phyloP scores from a whole-genome alignment of 2,113 vertebrate species.

The Perca flavescens region DNA sequence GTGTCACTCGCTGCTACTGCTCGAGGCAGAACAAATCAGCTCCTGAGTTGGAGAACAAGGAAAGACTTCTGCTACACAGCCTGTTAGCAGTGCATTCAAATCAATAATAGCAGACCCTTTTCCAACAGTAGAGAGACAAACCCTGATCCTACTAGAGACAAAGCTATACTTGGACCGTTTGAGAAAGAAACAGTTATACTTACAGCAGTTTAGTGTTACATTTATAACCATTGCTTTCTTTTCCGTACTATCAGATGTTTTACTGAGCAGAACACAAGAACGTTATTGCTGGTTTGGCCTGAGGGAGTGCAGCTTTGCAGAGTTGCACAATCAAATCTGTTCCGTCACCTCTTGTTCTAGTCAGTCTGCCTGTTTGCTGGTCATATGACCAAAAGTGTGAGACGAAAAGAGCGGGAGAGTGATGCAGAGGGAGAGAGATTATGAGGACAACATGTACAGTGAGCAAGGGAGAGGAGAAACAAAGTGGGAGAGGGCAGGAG shows the following conservation, averaged over 20 bases:
- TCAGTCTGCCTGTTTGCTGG: slow-evolving; percentile 18
- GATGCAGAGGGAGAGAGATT: background rate
- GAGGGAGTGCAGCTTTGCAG: slow-evolving; percentile 30
- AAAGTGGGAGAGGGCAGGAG: background rate
- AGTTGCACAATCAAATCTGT: slow-evolving; percentile 64
- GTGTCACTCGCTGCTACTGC: background rate
- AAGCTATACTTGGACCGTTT: background rate
- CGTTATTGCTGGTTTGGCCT: background rate
- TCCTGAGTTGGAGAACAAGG: slow-evolving; percentile 6
- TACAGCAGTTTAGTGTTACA: background rate
- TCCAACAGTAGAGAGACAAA: background rate
- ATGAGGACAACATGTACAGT: background rate
- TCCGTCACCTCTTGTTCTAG: slow-evolving; percentile 42
- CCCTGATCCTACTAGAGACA: background rate
- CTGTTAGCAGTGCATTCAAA: background rate
- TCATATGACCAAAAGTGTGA: slow-evolving; percentile 67
- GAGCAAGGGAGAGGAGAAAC: slow-evolving; percentile 1
- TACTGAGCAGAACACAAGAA: background rate
- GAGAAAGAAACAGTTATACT: background rate
- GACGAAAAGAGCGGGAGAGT: background rate
- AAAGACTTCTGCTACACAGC: background rate
- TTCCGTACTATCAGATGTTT: background rate
- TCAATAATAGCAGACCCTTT: background rate
- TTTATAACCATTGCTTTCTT: background rate
- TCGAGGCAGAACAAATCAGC: slow-evolving; percentile 47